Evolutionary conservation across 2,113 vertebrate species (phyloP), one percentile per base, ranked within the genome.

Genomic region (Ammospiza nelsoni): DNA sequence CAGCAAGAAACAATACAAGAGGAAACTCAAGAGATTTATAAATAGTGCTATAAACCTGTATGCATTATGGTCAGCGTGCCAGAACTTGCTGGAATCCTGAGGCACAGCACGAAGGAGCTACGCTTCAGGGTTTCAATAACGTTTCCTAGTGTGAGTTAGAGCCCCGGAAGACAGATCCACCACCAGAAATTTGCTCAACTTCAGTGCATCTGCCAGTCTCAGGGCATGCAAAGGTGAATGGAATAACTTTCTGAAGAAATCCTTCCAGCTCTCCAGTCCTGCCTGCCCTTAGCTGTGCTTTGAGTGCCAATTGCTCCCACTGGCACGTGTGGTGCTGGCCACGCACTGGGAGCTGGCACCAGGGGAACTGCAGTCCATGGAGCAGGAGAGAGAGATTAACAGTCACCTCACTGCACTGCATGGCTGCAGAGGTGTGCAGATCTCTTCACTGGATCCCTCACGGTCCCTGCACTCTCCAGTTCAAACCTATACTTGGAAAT

Each of bases 1-100:
- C 73, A 66, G 66, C 83, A 89, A 92, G 86, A 94, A 92, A 93
- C 92, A 95, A 93, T 82, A 73, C 66, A 67, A 69, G 31, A 90
- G 69, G 66, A 95, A 94, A 84, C 90, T 90, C 92, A 76, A 39
- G 92, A 85, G 93, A 86, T 90, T 92, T 94, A 94, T 89, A 90
- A 91, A 79, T 21, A 93, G 88, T 5, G 3, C 73, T 73, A 66
- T 63, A 97, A 96, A 94, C 87, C 69, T 74, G 82, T 57, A 65
- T 39, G 44, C 83, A 58, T 81, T 87, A n/a, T 21, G 52, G 71
- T 84, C 76, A 90, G 5, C 1, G 1, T 92, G 84, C 89, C 91
- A 94, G 80, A 90, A 94, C 57, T 33, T 29, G 73, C 3, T 75
- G 73, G 83, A 84, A 87, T 74, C 65, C 54, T 67, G 92, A 96